Percentiles rank a stretch among this genome's conserved stretches.
phyloP scores from a whole-genome alignment of 2,888 invertebrate genomes.

The Drosophila prostipennis region DNA sequence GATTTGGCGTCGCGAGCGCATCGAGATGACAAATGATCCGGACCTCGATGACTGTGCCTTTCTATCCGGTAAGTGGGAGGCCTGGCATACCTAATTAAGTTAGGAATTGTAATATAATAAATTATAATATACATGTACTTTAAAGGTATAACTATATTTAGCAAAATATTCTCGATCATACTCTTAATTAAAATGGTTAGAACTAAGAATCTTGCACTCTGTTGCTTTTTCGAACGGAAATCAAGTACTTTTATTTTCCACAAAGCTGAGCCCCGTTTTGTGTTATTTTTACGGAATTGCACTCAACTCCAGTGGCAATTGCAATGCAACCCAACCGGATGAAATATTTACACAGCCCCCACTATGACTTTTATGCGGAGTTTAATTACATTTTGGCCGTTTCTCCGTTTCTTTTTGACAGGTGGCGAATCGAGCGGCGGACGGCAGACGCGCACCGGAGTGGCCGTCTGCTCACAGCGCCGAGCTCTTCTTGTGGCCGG shows the following conservation, averaged over 20 bases:
- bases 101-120: too few species aligned
- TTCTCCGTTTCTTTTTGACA: constrained; percentile 50
- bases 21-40: constrained; percentile 92
- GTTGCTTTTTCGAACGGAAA: neutral
- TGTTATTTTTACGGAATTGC: constrained; percentile 5
- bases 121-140: too few species aligned
- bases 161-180: too few species aligned
- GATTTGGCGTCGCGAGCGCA: constrained; percentile 85
- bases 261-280: constrained; percentile 23
- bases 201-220: neutral
- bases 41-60: constrained; percentile 97
- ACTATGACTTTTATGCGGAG: constrained; percentile 29
- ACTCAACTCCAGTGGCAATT: constrained; percentile 13
- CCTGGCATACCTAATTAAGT: too few species aligned
- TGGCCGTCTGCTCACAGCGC: constrained; percentile 94
- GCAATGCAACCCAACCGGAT: constrained; percentile 20
- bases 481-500: constrained; percentile 93
- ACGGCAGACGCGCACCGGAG: constrained; percentile 86
- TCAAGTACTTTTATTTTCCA: neutral
- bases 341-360: constrained; percentile 33
- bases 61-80: constrained; percentile 91
- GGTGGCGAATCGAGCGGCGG: constrained; percentile 84
- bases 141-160: too few species aligned
- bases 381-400: constrained; percentile 76
- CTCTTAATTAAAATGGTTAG: too few species aligned